Base-by-base conservation (phyloP, 2,888 invertebrate species). In the Rhogogaster chlorosoma region DNA sequence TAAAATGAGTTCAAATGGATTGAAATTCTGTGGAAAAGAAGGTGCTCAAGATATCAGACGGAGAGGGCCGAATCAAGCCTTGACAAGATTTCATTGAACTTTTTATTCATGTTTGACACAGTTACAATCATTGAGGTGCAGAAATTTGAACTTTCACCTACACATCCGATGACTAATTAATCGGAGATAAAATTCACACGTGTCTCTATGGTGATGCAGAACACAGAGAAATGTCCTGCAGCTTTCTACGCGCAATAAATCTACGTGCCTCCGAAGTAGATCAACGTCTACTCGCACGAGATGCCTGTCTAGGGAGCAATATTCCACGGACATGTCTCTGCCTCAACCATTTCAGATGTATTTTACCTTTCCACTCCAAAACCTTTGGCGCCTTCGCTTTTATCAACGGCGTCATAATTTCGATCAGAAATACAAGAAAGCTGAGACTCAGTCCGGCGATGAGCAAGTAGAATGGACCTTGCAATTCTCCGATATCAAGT, bases 371-470 rank as follows among this genome's bases (percentile, higher is more conserved):
- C 2, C 53, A 5, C 29, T 77, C 29, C 15, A 77, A n/a, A 3
- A 10, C n/a, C 53, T 53, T 53, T 3, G 10, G 6, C 15, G n/a
- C 9, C 12, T 45, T 77, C 10, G 7, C 32, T 77, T 53, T 77
- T 10, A 53, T 32, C 0, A 49, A 77, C 53, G 49, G 18, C 7
- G 32, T 53, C 18, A 45, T 2, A 29, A 77, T 77, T 38, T 80
- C 80, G n/a, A 80, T 61, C 3, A 80, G 29, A 38, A 80, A 61
- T 12, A 61, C 80, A 7, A 36, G 4, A 38, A 38, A 38, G 38
- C 80, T 80, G 26, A 80, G 9, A 80, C 36, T 36, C 22, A 80
- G 22, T 80, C 80, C 80, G 18, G 18, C 5, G 22, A 80, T 36
- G 26, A 80, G 38, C 22, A 80, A 1, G 61, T 38, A 18, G 38